Evolutionary conservation across 2,888 invertebrate genomes (phyloP).

Genomic region (Apoderus coryli): DNA sequence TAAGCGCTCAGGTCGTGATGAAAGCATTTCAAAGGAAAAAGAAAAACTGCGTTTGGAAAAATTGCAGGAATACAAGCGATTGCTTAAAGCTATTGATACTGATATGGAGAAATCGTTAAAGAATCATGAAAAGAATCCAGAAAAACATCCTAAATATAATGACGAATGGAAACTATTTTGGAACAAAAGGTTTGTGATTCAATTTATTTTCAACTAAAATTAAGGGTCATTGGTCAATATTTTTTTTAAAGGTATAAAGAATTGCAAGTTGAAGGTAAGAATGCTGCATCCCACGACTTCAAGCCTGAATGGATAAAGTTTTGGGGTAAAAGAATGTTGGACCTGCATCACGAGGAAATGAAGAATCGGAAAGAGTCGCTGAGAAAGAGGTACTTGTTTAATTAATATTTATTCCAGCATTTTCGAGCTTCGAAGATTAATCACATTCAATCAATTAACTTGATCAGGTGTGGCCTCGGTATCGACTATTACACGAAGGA

Average conservation of each 20-base stretch:
- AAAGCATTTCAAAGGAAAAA: slow-evolving; percentile 12
- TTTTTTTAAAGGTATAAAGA: slow-evolving; percentile 22
- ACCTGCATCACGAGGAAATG: slow-evolving; percentile 56
- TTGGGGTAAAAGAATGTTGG: slow-evolving; percentile 73
- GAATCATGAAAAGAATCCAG: slow-evolving; percentile 71
- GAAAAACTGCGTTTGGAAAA: slow-evolving; percentile 31
- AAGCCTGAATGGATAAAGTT: slow-evolving; percentile 80
- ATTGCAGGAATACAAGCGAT: slow-evolving; percentile 36
- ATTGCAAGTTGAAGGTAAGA: slow-evolving; percentile 34
- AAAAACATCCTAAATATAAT: slow-evolving; percentile 76
- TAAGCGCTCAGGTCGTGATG: not conserved
- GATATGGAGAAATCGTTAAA: slow-evolving; percentile 49
- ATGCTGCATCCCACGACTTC: slow-evolving; percentile 68
- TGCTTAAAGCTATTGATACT: slow-evolving; percentile 37
- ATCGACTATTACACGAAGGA: too few species aligned
- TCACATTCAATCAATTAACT: too few species aligned
- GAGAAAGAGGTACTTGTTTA: slow-evolving; percentile 42
- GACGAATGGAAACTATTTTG: slow-evolving; percentile 86
- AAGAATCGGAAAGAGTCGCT: slow-evolving; percentile 52
- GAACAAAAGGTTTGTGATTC: slow-evolving; percentile 48
- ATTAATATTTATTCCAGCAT: too few species aligned
- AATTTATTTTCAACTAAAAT: not conserved
- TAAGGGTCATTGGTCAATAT: not conserved
- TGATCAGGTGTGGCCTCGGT: too few species aligned
- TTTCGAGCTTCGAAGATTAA: too few species aligned